Percentiles rank a stretch among this genome's conserved stretches.
Conservation (phyloP, 1,140 invertebrate species). For the Pristionchus pacificus region DNA sequence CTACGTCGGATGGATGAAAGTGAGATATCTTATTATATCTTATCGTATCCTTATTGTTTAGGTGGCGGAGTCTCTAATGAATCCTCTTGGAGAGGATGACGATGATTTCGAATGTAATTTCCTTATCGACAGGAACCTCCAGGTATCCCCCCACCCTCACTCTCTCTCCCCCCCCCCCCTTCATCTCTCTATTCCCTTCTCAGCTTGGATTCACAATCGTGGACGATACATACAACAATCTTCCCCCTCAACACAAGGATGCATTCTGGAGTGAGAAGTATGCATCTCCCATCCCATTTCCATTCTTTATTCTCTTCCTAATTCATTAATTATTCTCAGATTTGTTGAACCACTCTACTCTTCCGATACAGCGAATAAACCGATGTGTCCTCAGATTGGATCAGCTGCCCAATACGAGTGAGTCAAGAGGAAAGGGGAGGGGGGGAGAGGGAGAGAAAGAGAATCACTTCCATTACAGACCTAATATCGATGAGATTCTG, state of each 20-base stretch:
- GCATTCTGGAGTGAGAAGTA: conserved; percentile 21
- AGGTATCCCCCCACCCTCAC: not conserved
- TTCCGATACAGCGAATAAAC: conserved; percentile 19
- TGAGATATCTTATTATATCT: conserved; percentile 29
- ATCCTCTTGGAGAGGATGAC: conserved; percentile 30
- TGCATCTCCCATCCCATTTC: not conserved
- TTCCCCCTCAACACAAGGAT: conserved; percentile 21
- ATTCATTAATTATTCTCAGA: too few relatives aligned
- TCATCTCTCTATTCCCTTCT: not conserved
- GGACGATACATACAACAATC: conserved; percentile 22
- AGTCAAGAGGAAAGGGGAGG: not conserved
- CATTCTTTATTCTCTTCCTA: not conserved
- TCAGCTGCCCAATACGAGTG: conserved; percentile 22
- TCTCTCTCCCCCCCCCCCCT: not conserved
- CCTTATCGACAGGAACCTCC: conserved; percentile 27
- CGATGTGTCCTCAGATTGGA: conserved; percentile 25
- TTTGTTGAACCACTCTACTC: conserved; percentile 18
- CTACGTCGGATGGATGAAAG: conserved; percentile 48
- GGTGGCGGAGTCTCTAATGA: conserved; percentile 2
- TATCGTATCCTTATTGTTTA: not conserved
- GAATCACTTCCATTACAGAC: not conserved
- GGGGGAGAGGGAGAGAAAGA: not conserved
- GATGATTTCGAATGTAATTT: conserved; percentile 32
- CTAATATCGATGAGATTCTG: conserved; percentile 10
- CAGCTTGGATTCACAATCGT: conserved; percentile 19